These are phyloP conservation scores for Odontothrips loti DNA, from an alignment of 2,888 invertebrate species.

Conservation along the genomic window DNA sequence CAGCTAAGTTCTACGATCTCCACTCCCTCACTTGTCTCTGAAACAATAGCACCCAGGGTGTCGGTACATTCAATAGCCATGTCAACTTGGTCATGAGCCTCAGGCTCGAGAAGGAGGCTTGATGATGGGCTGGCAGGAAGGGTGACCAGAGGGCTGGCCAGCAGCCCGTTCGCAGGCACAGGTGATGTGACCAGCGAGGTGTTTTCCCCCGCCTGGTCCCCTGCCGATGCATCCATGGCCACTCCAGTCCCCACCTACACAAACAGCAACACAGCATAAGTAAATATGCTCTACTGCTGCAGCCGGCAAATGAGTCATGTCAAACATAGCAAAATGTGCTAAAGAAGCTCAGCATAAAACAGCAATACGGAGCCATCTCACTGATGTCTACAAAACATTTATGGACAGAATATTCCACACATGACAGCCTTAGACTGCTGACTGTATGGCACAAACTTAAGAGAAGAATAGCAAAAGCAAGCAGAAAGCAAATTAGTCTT, in stretches of 20 bases:
- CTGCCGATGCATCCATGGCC: constrained; percentile 18
- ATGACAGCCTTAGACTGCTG: too few relatives aligned
- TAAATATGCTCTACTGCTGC: constrained; percentile 13
- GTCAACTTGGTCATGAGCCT: neutral
- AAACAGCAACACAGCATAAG: constrained; percentile 22
- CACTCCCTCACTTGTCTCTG: neutral
- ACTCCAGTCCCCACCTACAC: neutral
- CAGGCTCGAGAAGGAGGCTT: neutral
- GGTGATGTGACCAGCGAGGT: neutral
- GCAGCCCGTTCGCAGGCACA: neutral
- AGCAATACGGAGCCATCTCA: too few relatives aligned
- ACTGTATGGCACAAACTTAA: too few relatives aligned
- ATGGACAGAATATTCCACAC: too few relatives aligned
- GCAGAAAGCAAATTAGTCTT: neutral
- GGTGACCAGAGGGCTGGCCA: neutral
- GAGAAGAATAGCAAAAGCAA: neutral
- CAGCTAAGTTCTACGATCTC: neutral
- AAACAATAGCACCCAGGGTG: constrained; percentile 8
- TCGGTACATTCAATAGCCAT: neutral
- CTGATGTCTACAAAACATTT: too few relatives aligned
- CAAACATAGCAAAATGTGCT: neutral
- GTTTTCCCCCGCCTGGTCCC: neutral
- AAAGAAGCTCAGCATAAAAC: neutral
- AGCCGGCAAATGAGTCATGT: neutral
- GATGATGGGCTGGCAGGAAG: neutral